Percentiles rank a stretch among this genome's conserved stretches.
phyloP scores from a whole-genome alignment of 2,797 vertebrate species.

The Peromyscus melanophrys region DNA sequence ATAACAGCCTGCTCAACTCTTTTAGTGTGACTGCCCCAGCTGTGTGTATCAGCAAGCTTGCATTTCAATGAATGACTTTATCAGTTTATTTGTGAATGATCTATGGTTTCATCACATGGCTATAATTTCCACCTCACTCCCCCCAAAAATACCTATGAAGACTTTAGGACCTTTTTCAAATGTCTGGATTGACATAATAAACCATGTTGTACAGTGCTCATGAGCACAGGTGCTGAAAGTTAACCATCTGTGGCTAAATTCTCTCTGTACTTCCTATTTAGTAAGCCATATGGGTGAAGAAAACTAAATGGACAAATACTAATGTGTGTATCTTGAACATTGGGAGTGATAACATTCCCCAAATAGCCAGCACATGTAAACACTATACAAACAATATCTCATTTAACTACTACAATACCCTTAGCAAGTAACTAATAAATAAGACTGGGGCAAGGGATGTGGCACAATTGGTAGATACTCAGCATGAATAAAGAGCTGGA shows the following conservation, averaged over 20 bases:
- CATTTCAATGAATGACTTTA: neutral
- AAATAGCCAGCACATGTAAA: neutral
- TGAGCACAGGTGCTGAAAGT: neutral
- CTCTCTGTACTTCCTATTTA: neutral
- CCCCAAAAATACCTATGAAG: neutral
- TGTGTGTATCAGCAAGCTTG: slow-evolving; percentile 6
- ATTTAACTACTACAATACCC: neutral
- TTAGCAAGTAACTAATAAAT: neutral
- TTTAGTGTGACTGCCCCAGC: neutral
- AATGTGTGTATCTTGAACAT: neutral
- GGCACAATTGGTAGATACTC: neutral
- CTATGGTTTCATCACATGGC: neutral
- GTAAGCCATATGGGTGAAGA: neutral
- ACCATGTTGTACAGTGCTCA: neutral
- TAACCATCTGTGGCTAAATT: neutral
- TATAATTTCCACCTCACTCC: neutral
- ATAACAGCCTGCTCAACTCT: neutral
- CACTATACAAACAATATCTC: neutral
- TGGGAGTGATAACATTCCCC: neutral
- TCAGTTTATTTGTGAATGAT: slow-evolving; percentile 21
- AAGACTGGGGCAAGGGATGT: neutral
- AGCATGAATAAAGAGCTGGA: neutral
- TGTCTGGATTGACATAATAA: neutral
- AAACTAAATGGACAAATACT: slow-evolving; percentile 24
- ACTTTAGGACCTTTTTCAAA: neutral